These are phyloP conservation scores for Mellilla xanthometata DNA, from an alignment of 2,888 invertebrate genomes.

Conservation along the genomic window DNA sequence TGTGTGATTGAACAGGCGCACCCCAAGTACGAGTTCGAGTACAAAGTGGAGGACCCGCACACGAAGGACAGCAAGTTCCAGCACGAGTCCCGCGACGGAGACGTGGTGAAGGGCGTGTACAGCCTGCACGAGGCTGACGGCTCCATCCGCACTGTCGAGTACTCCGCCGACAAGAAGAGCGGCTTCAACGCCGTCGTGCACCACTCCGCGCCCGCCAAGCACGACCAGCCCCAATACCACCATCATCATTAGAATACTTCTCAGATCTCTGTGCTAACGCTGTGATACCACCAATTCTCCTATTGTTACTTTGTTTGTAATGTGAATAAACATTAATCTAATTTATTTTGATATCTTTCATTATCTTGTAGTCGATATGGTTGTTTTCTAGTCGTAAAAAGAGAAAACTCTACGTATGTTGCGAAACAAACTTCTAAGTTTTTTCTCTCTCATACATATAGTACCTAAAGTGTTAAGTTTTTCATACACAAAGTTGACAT, in stretches of 20 bases:
- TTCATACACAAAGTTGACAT: too few species aligned
- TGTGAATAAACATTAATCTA: too few species aligned
- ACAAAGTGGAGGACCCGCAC: conserved; percentile 77
- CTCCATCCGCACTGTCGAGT: conserved; percentile 79
- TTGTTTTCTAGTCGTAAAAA: too few species aligned
- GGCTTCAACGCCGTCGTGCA: conserved; percentile 80
- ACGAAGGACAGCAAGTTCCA: conserved; percentile 82
- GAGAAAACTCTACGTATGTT: too few species aligned
- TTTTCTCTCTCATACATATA: too few species aligned
- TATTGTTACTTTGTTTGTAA: too few species aligned
- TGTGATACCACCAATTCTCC: too few species aligned
- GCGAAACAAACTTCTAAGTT: too few species aligned
- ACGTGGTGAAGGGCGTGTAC: conserved; percentile 81
- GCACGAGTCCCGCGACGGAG: conserved; percentile 78
- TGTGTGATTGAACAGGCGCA: conserved; percentile 47
- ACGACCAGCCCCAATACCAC: conserved; percentile 41
- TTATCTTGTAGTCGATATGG: too few species aligned
- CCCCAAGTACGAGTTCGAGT: conserved; percentile 79
- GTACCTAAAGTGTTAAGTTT: too few species aligned
- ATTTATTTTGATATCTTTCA: too few species aligned
- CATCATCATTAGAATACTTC: conserved; percentile 43
- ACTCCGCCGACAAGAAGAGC: conserved; percentile 74
- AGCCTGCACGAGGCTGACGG: conserved; percentile 81
- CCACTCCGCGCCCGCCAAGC: conserved; percentile 56
- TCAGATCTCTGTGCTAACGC: too few species aligned